Base-by-base conservation (phyloP, 2,113 vertebrate species). In the Excalfactoria chinensis region DNA sequence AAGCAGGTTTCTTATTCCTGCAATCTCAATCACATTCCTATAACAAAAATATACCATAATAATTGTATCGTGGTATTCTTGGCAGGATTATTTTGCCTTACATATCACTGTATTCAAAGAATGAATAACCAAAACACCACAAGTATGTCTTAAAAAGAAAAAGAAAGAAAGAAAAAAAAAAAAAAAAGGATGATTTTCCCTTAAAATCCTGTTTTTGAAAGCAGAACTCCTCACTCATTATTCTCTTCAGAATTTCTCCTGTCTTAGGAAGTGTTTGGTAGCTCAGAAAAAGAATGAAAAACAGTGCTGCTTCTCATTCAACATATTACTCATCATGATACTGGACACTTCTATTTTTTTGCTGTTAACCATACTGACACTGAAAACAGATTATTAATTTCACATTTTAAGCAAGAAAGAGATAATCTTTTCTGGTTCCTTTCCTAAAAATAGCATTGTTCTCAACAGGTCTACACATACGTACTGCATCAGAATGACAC, bases 11-110 rank as follows among this genome's bases (percentile, higher is more conserved):
- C n/a, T n/a, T n/a, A 64, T 79, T 91, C 86, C 86, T 62, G 89
- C 44, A 78, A 82, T 88, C 92, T 81, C 92, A 89, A 48, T 95
- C 79, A 77, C 51, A 64, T 84, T 96, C 91, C 60, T 93, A 85
- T 80, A 92, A 96, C 53, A 94, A 93, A 96, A 97, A 97, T 95
- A 97, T 46, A 95, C 89, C 67, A 51, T 62, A 79, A 78, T 88
- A 92, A 96, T 67, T 92, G 88, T 44, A 93, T 89, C 35, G 2
- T 35, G 35, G 73, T 96, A 90, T 95, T 96, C 68, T 94, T 97
- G 94, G 95, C 96, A 95, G 68, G 64, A 63, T 51, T 51, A 62
- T 46, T 92, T 94, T 89, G 80, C 87, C 73, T 92, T 95, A 94
- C 91, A 89, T 77, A 95, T 79, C 90, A 93, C 91, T 92, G 46